Evolutionary conservation across 2,797 vertebrate genomes (phyloP).

Genomic region (Syngnathus rostellatus): DNA sequence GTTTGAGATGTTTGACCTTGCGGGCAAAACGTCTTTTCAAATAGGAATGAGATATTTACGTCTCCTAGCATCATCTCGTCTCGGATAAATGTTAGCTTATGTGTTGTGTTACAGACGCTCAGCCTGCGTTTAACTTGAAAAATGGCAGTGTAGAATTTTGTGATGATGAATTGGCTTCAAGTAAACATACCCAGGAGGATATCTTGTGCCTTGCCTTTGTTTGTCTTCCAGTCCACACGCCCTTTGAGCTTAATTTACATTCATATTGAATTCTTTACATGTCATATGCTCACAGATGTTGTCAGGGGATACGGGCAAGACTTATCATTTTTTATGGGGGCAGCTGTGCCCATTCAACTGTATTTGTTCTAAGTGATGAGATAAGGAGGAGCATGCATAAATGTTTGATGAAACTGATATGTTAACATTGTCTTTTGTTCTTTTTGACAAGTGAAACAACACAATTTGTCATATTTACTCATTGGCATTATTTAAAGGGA

Average conservation of each 20-base stretch:
- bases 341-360: constrained; percentile 49
- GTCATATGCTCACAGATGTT: constrained; percentile 56
- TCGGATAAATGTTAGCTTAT: constrained; percentile 30
- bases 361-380: constrained; percentile 54
- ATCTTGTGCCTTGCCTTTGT: constrained; percentile 6
- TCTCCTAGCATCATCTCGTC: constrained; percentile 34
- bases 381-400: constrained; percentile 34
- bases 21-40: constrained; percentile 26
- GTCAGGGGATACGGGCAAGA: constrained; percentile 58
- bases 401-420: constrained; percentile 30
- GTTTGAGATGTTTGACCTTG: constrained; percentile 43
- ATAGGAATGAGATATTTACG: constrained; percentile 30
- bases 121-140: constrained; percentile 18
- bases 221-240: constrained; percentile 19
- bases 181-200: constrained; percentile 25
- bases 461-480: constrained; percentile 17
- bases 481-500: background rate
- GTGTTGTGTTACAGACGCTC: constrained; percentile 16
- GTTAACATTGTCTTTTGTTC: constrained; percentile 16
- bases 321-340: constrained; percentile 36
- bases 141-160: constrained; percentile 9
- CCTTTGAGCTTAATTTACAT: constrained; percentile 63
- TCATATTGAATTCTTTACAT: constrained; percentile 59
- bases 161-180: constrained; percentile 30
- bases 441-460: constrained; percentile 11